A percentile compares a stretch with the other conserved stretches of the same genome.
Evolutionary conservation across 2,797 vertebrate species (phyloP).

Genomic region (Mergus octosetaceus): DNA sequence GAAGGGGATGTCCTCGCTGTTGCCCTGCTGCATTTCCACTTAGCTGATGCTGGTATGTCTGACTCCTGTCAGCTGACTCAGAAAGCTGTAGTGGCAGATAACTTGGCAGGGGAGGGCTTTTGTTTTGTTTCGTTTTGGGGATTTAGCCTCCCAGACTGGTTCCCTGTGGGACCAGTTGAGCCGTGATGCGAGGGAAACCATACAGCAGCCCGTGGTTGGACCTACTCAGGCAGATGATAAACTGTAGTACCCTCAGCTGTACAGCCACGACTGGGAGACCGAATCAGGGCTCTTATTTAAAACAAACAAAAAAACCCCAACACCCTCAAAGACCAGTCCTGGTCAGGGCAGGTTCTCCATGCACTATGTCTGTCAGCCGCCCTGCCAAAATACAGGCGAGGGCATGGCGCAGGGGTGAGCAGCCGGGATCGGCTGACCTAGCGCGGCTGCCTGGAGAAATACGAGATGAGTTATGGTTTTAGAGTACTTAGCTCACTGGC

Average conservation of each 20-base stretch:
- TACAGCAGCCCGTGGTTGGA: neutral
- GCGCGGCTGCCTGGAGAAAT: slow-evolving; percentile 27
- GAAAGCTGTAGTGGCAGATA: slow-evolving; percentile 28
- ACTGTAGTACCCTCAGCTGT: neutral
- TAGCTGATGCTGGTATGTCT: neutral
- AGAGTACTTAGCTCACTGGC: slow-evolving; percentile 62
- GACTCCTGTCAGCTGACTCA: neutral
- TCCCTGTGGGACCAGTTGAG: neutral
- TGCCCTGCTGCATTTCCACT: neutral
- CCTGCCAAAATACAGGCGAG: neutral
- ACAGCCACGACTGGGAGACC: neutral
- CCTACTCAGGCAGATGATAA: neutral
- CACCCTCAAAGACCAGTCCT: neutral
- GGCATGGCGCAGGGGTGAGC: neutral
- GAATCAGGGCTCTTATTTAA: neutral
- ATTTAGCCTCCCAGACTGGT: neutral
- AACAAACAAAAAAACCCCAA: too few relatives aligned
- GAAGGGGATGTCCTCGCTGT: neutral
- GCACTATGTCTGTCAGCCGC: neutral
- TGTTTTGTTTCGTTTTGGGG: neutral
- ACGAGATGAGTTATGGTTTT: slow-evolving; percentile 30
- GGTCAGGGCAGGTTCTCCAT: neutral
- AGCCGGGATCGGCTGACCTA: slow-evolving; percentile 14
- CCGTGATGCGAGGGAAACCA: fast-evolving
- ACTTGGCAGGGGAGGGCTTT: neutral